Base-by-base conservation (phyloP, 2,888 invertebrate species). In the Chelonus formosanus region DNA sequence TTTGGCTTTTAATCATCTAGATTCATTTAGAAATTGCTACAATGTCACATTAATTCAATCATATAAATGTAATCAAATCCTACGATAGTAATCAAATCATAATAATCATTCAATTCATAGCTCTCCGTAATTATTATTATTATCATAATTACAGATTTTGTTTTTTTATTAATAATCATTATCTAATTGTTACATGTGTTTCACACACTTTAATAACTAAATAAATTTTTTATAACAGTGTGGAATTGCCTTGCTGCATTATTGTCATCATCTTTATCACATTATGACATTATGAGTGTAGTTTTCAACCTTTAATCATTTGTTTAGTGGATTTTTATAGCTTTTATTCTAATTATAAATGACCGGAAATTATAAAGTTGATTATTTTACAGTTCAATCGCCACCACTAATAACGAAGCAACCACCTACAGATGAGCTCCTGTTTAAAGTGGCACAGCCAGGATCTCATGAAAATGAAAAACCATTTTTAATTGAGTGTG, bases 401-500 rank as follows among this genome's bases (percentile, higher is more conserved):
- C 97, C 97, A 70, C 97, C 97, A 65, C 89, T 91, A 84, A 96
- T 97, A 81, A 91, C 93, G 71, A 96, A 96, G 85, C 95, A 97
- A 85, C 96, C 97, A 53, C 94, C 95, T 57, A 91, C 92, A 68
- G 95, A 95, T 81, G 96, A 96, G 86, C 88, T 94, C 76, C 88
- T 96, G 71, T 97, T 96, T 85, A 95, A 96, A 89, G 96, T 96
- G 73, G 93, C 92, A 54, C 86, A 87, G 74, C 86, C 86, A 67
- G 91, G 92, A 79, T 88, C 90, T 62, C 92, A 91, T 74, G 95
- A 96, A 85, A 93, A 92, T 80, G 94, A 96, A 85, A 96, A 95
- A 84, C 96, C 96, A 58, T 96, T 96, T 86, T 91, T 95, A 79
- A 94, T 99, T 74, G 96, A 97, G 85, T 99, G 98, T 84, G 95